These are phyloP conservation scores for Drosophila ustulata DNA, from an alignment of 2,888 invertebrate species.

Conservation along the genomic window DNA sequence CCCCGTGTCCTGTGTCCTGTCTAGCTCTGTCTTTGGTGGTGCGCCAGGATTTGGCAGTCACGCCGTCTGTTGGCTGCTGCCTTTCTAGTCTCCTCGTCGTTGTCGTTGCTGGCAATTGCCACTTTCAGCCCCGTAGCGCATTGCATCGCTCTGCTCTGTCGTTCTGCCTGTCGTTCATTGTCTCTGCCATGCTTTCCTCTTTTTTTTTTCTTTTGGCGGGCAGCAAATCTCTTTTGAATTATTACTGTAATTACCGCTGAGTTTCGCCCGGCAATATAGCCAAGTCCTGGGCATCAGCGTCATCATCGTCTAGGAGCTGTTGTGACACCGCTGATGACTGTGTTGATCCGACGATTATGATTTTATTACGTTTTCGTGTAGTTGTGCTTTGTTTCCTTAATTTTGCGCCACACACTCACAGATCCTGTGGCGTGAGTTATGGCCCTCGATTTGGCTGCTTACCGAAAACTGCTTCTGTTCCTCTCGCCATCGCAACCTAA, in stretches of 20 bases:
- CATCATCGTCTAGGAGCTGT: constrained; percentile 46
- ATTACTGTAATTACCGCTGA: constrained; percentile 84
- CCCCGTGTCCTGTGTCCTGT: neutral
- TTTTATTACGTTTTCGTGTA: constrained; percentile 83
- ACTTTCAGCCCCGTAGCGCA: constrained; percentile 58
- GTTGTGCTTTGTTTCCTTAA: constrained; percentile 78
- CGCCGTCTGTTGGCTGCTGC: constrained; percentile 22
- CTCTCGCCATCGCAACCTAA: constrained; percentile 56
- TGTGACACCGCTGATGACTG: constrained; percentile 83
- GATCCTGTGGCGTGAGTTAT: constrained; percentile 74
- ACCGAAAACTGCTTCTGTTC: constrained; percentile 16
- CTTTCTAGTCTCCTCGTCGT: constrained; percentile 38
- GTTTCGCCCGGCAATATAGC: constrained; percentile 55
- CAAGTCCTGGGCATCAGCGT: constrained; percentile 25
- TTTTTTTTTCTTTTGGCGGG: constrained; percentile 10
- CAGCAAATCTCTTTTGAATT: constrained; percentile 84
- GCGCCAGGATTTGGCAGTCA: constrained; percentile 40
- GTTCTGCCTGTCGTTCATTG: constrained; percentile 61
- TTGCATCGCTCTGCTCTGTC: constrained; percentile 46
- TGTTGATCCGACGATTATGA: constrained; percentile 84
- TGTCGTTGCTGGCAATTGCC: constrained; percentile 65
- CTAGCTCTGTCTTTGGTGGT: constrained; percentile 6
- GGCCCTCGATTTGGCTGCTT: constrained; percentile 44
- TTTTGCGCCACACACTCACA: constrained; percentile 37
- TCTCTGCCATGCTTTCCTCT: constrained; percentile 46